These are phyloP conservation scores for Symphodus melops DNA, from an alignment of 2,113 vertebrate genomes.

Conservation along the genomic window DNA sequence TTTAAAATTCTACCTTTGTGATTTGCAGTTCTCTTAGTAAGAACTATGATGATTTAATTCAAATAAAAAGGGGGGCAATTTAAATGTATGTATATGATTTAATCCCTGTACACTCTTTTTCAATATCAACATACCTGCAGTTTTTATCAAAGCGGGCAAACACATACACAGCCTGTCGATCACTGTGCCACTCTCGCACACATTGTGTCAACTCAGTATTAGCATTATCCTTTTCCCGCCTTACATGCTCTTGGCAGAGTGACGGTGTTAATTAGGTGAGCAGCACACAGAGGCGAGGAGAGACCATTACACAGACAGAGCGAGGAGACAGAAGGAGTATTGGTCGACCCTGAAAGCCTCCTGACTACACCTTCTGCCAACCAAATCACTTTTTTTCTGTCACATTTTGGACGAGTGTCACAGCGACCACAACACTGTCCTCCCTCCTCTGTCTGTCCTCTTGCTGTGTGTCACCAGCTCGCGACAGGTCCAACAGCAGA, in stretches of 20 bases:
- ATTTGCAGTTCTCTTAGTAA: no score
- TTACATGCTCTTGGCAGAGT: conserved; percentile 50
- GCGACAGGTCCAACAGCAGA: conserved; percentile 66
- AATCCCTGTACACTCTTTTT: not conserved
- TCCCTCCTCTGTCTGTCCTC: conserved; percentile 52
- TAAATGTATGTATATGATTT: no score
- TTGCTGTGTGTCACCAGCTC: conserved; percentile 67
- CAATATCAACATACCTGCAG: not conserved
- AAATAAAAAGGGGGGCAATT: no score
- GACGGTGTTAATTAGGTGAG: conserved; percentile 71
- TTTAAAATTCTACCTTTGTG: no score
- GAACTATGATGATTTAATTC: no score
- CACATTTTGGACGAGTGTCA: conserved; percentile 57
- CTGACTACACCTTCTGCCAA: conserved; percentile 59
- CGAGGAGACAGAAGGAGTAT: conserved; percentile 53
- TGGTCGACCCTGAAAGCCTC: conserved; percentile 39
- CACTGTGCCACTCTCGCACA: no score
- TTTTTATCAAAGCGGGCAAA: not conserved
- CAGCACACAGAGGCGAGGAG: conserved; percentile 42
- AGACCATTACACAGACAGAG: conserved; percentile 44
- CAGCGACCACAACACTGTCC: conserved; percentile 59
- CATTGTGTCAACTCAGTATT: not conserved
- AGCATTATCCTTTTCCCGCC: conserved; percentile 44
- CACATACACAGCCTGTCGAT: no score
- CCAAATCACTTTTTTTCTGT: conserved; percentile 36